phyloP scores from a whole-genome alignment of 2,888 invertebrate genomes.

The Galeopsomyia nigrocyanea region DNA sequence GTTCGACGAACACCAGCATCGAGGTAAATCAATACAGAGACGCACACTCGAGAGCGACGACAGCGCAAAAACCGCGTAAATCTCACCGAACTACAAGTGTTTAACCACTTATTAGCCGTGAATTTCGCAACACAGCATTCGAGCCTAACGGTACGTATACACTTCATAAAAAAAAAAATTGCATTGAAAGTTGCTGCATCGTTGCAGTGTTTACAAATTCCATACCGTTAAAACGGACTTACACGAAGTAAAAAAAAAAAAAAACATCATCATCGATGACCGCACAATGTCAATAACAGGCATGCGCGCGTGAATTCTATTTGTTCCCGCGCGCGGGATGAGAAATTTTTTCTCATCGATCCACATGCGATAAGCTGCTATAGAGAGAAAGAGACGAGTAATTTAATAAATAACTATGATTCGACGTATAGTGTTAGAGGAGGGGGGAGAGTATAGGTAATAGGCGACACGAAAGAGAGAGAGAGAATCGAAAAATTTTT shows the following conservation, averaged over 20 bases:
- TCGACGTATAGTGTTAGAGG: not conserved
- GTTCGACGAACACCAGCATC: no score
- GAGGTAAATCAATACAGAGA: no score
- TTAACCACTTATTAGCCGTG: no score
- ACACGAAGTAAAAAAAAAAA: not conserved
- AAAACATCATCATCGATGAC: no score
- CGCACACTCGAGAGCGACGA: no score
- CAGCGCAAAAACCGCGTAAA: no score
- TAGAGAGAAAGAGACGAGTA: conserved; percentile 33
- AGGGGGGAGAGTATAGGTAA: conserved; percentile 18
- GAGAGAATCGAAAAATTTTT: conserved; percentile 38
- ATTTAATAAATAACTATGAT: conserved; percentile 47
- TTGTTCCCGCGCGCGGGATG: not conserved
- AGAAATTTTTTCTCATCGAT: conserved; percentile 2
- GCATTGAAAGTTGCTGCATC: no score
- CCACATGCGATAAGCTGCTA: conserved; percentile 14
- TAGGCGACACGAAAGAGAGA: conserved; percentile 17
- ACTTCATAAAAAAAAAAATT: no score
- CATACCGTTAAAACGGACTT: conserved; percentile 27
- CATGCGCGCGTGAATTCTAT: conserved; percentile 8
- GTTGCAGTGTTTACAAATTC: conserved; percentile 19
- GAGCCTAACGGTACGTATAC: no score
- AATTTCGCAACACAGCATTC: no score
- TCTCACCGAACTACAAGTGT: no score
- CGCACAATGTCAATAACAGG: conserved; percentile 20